These are phyloP conservation scores for Stegodyphus dumicola DNA, from an alignment of 1,140 invertebrate species.

Conservation along the genomic window DNA sequence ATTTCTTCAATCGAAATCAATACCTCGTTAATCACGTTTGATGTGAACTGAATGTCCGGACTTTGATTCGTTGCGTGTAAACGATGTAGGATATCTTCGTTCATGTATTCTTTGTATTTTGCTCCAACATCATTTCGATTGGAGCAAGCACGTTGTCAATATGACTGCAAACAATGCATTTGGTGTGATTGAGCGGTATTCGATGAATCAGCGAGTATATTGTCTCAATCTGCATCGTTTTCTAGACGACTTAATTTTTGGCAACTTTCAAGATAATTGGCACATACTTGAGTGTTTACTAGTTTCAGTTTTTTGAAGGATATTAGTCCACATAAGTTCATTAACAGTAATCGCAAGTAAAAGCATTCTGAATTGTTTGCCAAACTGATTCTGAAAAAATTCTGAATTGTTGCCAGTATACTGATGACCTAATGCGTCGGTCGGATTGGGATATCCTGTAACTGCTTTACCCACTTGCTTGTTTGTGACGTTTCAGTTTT, in stretches of 20 bases:
- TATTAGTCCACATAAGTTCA: conserved; percentile 63
- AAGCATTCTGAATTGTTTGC: conserved; percentile 66
- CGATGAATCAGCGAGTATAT: neutral
- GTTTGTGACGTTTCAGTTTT: neutral
- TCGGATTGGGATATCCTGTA: conserved; percentile 60
- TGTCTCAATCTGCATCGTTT: conserved; percentile 66
- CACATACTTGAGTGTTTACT: conserved; percentile 62
- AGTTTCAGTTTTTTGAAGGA: conserved; percentile 63
- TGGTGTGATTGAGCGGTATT: conserved; percentile 6
- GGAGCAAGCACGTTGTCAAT: neutral
- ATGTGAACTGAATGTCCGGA: neutral
- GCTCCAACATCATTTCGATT: neutral
- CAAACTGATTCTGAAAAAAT: too few species aligned
- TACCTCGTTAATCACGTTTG: neutral
- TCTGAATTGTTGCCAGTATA: conserved; percentile 67
- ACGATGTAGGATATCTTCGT: neutral
- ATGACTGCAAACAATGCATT: conserved; percentile 8
- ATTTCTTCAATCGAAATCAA: neutral
- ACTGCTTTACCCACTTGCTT: conserved; percentile 37
- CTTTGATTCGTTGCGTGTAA: neutral
- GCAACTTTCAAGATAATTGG: conserved; percentile 62
- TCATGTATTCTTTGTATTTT: conserved; percentile 14
- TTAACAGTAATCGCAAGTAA: conserved; percentile 65
- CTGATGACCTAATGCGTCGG: conserved; percentile 64
- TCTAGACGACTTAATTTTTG: conserved; percentile 66